Evolutionary conservation across 2,113 vertebrate genomes (phyloP), one percentile per base, ranked within the genome.

Genomic region (Isichthys henryi): DNA sequence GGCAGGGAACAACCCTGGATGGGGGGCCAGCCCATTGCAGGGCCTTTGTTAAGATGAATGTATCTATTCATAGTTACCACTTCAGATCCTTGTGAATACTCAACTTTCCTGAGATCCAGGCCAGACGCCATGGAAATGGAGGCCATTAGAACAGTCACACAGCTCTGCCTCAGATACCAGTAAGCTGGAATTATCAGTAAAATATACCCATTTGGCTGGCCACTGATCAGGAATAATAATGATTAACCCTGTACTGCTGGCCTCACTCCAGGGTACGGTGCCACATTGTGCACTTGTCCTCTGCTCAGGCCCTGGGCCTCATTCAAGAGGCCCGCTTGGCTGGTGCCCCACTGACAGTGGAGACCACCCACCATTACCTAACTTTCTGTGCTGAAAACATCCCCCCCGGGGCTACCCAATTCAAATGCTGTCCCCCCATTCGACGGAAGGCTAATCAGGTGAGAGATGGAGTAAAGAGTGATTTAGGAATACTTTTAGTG

Each of bases 391-490:
- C 97, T 39, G 96, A 97, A 90, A 50, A 93, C 91, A 95, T 97
- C 87, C 96, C 95, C 27, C 89, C 92, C 3, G 94, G 96, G 35
- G 96, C 95, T 90, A 97, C 96, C 0, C 96, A 96, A 86, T 97
- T 96, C 91, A 97, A 97, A 92, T 97, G 97, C 93, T 97, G 96
- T 88, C 97, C 96, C 1, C 97, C 97, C 3, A 96, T 97, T 88
- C 93, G 96, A 88, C 92, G 92, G 56, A 88, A 91, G 39, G 46
- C 77, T 35, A 97, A 96, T 91, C 94, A 88, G 95, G 96, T 96
- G 87, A 52, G 21, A 43, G 31, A 70, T 82, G 15, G 17, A 45
- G 15, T 86, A 8, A 86, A 86, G 83, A 39, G 27, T 21, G 53
- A 56, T 56, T 21, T 56, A 23, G 19, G 19, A 56, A 56, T 5